A percentile compares a stretch with the other conserved stretches of the same genome.
phyloP scores from a whole-genome alignment of 2,797 vertebrate species.

The Acanthurus tractus region DNA sequence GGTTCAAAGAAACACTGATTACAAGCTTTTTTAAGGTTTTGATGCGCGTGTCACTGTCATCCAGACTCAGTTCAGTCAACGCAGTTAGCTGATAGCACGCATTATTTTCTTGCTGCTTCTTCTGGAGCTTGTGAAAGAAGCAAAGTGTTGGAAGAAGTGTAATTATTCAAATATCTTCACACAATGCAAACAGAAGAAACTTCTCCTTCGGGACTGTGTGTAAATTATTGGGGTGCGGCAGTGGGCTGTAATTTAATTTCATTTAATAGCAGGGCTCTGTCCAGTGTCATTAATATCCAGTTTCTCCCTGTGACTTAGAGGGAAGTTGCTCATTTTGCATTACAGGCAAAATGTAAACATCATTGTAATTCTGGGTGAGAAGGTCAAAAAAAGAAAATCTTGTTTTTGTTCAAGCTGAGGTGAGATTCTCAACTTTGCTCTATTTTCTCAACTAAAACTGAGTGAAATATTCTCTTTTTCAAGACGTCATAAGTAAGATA shows the following conservation, averaged over 20 bases:
- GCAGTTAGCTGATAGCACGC: constrained; percentile 30
- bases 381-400: neutral
- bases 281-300: neutral
- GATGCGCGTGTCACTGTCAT: constrained; percentile 25
- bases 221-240: neutral
- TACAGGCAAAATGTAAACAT: neutral
- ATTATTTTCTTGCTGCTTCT: constrained; percentile 30
- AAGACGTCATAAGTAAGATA: no score
- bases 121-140: neutral
- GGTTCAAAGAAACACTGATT: constrained; percentile 28
- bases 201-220: constrained; percentile 6
- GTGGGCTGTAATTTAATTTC: no score
- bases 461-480: no score
- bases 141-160: constrained; percentile 2
- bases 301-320: neutral
- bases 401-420: neutral
- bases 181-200: neutral
- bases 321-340: neutral
- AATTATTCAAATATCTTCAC: constrained; percentile 7
- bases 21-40: constrained; percentile 32
- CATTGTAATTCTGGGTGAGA: neutral
- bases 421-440: neutral
- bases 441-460: neutral
- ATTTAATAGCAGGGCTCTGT: neutral
- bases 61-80: constrained; percentile 18